Conservation (phyloP, 2,888 invertebrate species). For the Lottia scabra region DNA sequence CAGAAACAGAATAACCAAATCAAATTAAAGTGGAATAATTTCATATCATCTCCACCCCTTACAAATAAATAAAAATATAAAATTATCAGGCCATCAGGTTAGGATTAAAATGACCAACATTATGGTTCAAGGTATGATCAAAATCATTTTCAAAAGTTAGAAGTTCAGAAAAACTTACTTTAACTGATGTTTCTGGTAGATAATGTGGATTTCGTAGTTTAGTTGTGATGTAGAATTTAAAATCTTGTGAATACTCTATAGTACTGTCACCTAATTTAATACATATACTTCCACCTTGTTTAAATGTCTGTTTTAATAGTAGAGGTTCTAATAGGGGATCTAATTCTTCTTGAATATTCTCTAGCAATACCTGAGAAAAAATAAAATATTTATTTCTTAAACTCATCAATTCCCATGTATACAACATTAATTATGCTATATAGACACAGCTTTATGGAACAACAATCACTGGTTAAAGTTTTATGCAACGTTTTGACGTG, state of each 20-base stretch:
- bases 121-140: neutral
- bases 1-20: too few species aligned
- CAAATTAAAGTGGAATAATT: too few species aligned
- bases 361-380: slow-evolving; percentile 64
- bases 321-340: slow-evolving; percentile 71
- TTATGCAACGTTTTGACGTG: too few species aligned
- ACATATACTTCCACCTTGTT: slow-evolving; percentile 69
- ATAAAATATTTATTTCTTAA: too few species aligned
- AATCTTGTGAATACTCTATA: slow-evolving; percentile 70
- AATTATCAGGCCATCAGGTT: neutral
- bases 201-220: slow-evolving; percentile 71
- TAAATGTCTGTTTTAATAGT: slow-evolving; percentile 71
- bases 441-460: too few species aligned
- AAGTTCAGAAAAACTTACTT: slow-evolving; percentile 52
- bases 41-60: too few species aligned
- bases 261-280: slow-evolving; percentile 71
- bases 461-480: too few species aligned
- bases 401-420: too few species aligned
- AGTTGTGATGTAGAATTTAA: slow-evolving; percentile 71
- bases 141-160: neutral
- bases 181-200: slow-evolving; percentile 70
- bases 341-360: slow-evolving; percentile 70
- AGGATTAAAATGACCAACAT: neutral
- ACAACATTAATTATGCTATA: too few species aligned
- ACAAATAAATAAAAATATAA: too few species aligned